Percentiles rank a stretch among this genome's conserved stretches.
Conservation (phyloP, 1,140 invertebrate genomes). For the Meteorus sp. region DNA sequence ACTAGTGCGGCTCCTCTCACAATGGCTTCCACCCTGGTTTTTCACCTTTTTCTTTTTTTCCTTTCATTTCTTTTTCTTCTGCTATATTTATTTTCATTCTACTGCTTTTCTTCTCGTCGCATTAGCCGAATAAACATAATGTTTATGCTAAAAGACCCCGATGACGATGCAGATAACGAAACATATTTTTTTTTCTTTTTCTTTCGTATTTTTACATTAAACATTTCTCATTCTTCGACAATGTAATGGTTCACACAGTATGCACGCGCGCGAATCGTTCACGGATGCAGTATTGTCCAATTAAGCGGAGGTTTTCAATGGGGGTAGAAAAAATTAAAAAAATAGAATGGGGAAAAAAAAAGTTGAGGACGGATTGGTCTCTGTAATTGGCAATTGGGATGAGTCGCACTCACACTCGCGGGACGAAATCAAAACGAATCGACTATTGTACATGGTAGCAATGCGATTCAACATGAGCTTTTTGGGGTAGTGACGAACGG, state of each 20-base stretch:
- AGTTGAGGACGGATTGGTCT: constrained; percentile 11
- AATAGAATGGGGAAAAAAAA: constrained; percentile 2
- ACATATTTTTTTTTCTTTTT: constrained; percentile 11
- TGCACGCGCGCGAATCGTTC: constrained; percentile 17
- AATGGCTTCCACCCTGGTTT: no score
- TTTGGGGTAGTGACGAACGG: not conserved
- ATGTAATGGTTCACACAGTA: constrained; percentile 26
- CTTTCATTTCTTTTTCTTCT: not conserved
- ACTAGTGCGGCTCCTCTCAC: no score
- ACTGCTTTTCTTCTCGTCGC: constrained; percentile 34
- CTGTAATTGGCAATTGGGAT: constrained; percentile 14
- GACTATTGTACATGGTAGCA: constrained; percentile 11
- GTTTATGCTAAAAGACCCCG: no score
- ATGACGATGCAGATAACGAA: no score
- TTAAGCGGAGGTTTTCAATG: constrained; percentile 1
- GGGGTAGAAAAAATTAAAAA: not conserved
- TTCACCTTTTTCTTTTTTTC: no score
- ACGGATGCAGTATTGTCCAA: not conserved
- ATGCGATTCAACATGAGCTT: constrained; percentile 12
- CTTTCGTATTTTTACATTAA: constrained; percentile 11
- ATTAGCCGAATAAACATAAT: constrained; percentile 1
- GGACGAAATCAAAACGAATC: constrained; percentile 18
- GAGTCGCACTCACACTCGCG: not conserved
- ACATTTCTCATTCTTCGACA: constrained; percentile 8
- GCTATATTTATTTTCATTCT: constrained; percentile 46